These are phyloP conservation scores for Euura saliciscinereae DNA, from an alignment of 1,140 invertebrate species.

Conservation along the genomic window DNA sequence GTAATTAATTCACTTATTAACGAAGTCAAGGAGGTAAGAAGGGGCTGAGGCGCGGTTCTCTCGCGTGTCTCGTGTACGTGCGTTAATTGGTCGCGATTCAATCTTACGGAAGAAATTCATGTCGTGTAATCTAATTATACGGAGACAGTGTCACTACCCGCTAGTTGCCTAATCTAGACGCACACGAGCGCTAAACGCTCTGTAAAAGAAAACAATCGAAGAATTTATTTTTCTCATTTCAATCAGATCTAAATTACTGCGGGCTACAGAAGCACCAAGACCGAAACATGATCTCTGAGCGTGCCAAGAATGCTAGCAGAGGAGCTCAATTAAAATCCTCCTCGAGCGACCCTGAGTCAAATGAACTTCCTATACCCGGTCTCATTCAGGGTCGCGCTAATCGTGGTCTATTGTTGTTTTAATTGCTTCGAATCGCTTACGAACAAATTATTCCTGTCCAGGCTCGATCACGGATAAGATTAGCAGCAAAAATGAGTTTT, in stretches of 20 bases:
- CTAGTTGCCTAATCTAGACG: too few species aligned
- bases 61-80: not conserved
- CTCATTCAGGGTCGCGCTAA: not conserved
- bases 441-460: too few species aligned
- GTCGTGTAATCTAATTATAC: not conserved
- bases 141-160: not conserved
- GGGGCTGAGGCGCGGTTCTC: not conserved
- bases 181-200: too few species aligned
- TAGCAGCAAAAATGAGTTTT: too few species aligned
- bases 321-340: not conserved
- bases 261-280: not conserved
- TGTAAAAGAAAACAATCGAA: too few species aligned
- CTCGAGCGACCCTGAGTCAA: not conserved
- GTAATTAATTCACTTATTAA: constrained; percentile 1
- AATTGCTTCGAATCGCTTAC: too few species aligned
- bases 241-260: too few species aligned
- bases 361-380: not conserved
- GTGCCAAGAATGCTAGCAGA: too few species aligned
- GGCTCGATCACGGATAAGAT: too few species aligned
- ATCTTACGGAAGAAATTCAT: not conserved
- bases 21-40: not conserved
- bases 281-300: too few species aligned
- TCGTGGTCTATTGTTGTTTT: not conserved
- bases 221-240: too few species aligned
- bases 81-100: not conserved